These are phyloP conservation scores for Neosalanx taihuensis DNA, from an alignment of 2,797 vertebrate genomes.

Conservation along the genomic window DNA sequence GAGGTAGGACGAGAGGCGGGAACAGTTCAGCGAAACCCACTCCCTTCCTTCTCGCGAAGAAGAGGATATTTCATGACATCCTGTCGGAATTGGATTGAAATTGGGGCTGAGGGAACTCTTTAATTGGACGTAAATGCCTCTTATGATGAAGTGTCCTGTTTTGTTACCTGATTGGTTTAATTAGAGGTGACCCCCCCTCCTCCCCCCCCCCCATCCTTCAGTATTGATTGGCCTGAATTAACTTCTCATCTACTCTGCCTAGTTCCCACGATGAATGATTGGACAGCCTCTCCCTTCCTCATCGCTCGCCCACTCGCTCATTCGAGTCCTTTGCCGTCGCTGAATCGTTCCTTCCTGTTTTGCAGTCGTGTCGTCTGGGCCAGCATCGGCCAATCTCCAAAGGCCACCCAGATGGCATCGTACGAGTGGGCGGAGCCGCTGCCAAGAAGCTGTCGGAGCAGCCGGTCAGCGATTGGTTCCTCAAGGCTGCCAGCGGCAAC, in stretches of 20 bases:
- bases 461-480: conserved; percentile 95
- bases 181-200: neutral
- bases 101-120: neutral
- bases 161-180: neutral
- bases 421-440: conserved; percentile 84
- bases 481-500: conserved; percentile 85
- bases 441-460: conserved; percentile 89
- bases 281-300: too few species aligned
- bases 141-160: neutral
- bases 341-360: neutral
- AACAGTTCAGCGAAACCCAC: too few species aligned
- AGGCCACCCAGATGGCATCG: conserved; percentile 91
- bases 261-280: neutral
- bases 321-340: neutral
- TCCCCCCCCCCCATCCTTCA: neutral
- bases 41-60: neutral
- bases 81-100: neutral
- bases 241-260: neutral
- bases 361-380: conserved; percentile 91
- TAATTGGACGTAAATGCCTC: neutral
- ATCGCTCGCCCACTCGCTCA: neutral
- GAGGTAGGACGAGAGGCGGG: conserved; percentile 80
- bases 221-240: neutral
- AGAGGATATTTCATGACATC: neutral
- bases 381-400: conserved; percentile 97